Evolutionary conservation across 1,140 invertebrate genomes (phyloP).

Genomic region (Helicoverpa zea): DNA sequence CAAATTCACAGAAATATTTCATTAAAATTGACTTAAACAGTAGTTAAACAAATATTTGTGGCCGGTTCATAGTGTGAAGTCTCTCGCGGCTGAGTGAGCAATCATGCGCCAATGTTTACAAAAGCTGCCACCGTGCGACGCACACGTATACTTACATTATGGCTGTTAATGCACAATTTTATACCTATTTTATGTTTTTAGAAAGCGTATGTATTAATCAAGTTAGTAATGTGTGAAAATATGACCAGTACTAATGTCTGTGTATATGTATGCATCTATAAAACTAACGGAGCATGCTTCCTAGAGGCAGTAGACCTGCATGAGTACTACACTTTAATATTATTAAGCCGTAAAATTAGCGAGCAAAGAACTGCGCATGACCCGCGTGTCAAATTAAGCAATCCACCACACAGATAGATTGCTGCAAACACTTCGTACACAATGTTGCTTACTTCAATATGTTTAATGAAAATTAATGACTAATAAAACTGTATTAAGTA

Average conservation of each 20-base stretch:
- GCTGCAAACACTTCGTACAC: neutral
- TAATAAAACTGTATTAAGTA: conserved; percentile 12
- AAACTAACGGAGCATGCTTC: neutral
- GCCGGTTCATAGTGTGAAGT: conserved; percentile 9
- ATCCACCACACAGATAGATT: neutral
- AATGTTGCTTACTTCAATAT: conserved; percentile 15
- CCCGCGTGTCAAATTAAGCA: neutral
- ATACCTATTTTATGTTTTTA: conserved; percentile 34
- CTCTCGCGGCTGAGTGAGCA: conserved; percentile 18
- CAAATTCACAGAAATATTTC: neutral
- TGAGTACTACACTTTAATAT: neutral
- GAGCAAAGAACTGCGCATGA: neutral
- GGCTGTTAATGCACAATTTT: conserved; percentile 31
- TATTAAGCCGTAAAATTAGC: neutral
- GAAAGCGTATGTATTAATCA: conserved; percentile 26
- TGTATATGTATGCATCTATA: neutral
- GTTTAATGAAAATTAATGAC: conserved; percentile 10
- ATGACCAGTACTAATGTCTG: neutral
- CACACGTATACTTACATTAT: conserved; percentile 11
- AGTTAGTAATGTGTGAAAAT: conserved; percentile 12
- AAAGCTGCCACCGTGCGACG: conserved; percentile 22
- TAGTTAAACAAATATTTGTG: conserved; percentile 21
- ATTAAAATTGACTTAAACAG: neutral
- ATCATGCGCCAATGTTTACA: conserved; percentile 26
- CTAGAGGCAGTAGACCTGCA: neutral